Base-by-base conservation (phyloP, 2,888 invertebrate species). In the Cyclophora albipunctata region DNA sequence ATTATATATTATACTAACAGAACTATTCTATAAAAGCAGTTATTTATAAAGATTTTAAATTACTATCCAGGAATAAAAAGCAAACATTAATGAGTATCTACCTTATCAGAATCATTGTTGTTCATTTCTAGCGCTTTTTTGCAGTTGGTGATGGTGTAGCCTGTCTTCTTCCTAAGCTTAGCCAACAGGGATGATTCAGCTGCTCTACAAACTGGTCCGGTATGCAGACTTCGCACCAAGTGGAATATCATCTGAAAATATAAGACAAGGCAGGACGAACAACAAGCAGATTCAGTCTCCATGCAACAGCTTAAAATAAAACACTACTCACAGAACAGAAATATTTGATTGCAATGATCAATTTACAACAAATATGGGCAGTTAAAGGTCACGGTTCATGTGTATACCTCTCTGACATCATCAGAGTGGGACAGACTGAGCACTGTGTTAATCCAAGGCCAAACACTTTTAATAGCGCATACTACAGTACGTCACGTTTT, bases 131-230 rank as follows among this genome's bases (percentile, higher is more conserved):
- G 85, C 0, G 99, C 98, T 80, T 98, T 98, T 71, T 97, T 97
- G 80, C 99, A 99, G 75, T 98, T 98, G 7, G 95, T 90, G 84
- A 98, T 96, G 4, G 98, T 95, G 77, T 97, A 98, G 4, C 99
- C 99, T 3, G 99, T 99, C 73, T 95, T 95, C 81, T 98, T 98
- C 33, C 99, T 90, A 33, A 99, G 89, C 63, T 94, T 92, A 34
- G 96, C 94, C 40, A 98, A 83, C 5, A 93, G 85, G 35, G 94
- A 93, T 66, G 96, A 96, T 62, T 92, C 93, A 0, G 89, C 84
- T 3, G 92, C 90, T 67, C 90, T 90, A 35, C 88, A 80, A 47
- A 81, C 58, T 4, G 82, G 81, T 53, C 89, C 89, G n/a, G 90
- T 88, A 69, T 93, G 92, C 34, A 91, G 87, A 49, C 92, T 90